phyloP scores from a whole-genome alignment of 2,797 vertebrate genomes.

The Rhinogobio ventralis region DNA sequence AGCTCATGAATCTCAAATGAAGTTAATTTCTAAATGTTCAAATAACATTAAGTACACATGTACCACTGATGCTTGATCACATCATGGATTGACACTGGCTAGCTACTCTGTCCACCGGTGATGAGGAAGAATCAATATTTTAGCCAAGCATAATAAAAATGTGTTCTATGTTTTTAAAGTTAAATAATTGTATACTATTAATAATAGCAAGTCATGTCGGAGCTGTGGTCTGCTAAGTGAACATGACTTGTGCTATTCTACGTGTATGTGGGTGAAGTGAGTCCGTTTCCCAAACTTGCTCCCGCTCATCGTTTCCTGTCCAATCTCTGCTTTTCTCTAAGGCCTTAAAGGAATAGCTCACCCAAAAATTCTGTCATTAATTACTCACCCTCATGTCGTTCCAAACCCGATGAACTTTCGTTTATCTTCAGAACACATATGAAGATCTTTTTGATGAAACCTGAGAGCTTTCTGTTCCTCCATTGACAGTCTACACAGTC shows the following conservation, averaged over 20 bases:
- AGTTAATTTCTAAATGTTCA: constrained; percentile 75
- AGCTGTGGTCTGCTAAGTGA: neutral
- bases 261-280: neutral
- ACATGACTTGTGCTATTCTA: neutral
- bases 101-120: no score
- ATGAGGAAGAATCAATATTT: constrained; percentile 6
- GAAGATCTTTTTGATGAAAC: no score
- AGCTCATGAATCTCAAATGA: constrained; percentile 74
- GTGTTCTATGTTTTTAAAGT: neutral
- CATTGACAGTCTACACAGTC: no score
- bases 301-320: neutral
- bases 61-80: constrained; percentile 33
- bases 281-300: constrained; percentile 14
- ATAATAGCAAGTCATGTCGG: neutral
- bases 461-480: no score
- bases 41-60: constrained; percentile 61
- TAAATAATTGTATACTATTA: neutral
- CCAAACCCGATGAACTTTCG: no score
- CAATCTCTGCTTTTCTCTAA: neutral
- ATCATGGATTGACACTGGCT: neutral
- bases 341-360: neutral
- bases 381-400: neutral
- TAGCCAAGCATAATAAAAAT: neutral
- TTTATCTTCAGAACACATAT: no score
- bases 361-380: neutral